Conservation (phyloP, 2,888 invertebrate species). For the Acleris literana region DNA sequence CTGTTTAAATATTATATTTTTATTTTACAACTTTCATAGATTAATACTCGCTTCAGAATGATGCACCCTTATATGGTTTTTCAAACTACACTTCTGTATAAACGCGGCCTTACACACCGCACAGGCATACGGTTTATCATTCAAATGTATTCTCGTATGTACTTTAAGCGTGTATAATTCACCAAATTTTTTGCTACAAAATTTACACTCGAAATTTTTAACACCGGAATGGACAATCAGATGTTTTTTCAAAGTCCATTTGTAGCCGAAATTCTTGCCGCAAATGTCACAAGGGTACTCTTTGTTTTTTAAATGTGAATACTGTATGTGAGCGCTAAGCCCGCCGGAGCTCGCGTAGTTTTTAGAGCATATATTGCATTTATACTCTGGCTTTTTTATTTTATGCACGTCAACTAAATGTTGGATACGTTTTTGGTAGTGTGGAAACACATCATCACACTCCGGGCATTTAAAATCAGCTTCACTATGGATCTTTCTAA, state of each 20-base stretch:
- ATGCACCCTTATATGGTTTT: slow-evolving; percentile 47
- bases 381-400: slow-evolving; percentile 41
- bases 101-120: slow-evolving; percentile 50
- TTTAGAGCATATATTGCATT: slow-evolving; percentile 40
- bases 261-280: slow-evolving; percentile 40
- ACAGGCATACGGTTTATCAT: slow-evolving; percentile 51
- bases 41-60: slow-evolving; percentile 29
- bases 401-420: slow-evolving; percentile 41
- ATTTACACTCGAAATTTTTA: slow-evolving; percentile 64
- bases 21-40: slow-evolving; percentile 8
- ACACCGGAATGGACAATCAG: slow-evolving; percentile 42
- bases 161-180: slow-evolving; percentile 48
- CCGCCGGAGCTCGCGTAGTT: slow-evolving; percentile 41
- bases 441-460: slow-evolving; percentile 39
- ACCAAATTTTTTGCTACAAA: slow-evolving; percentile 59
- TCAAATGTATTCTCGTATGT: slow-evolving; percentile 53
- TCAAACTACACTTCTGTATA: slow-evolving; percentile 55
- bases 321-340: slow-evolving; percentile 38
- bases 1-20: background rate
- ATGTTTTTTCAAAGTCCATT: slow-evolving; percentile 43
- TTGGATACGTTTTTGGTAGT: slow-evolving; percentile 40
- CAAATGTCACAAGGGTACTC: slow-evolving; percentile 41
- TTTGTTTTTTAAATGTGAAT: slow-evolving; percentile 39
- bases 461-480: slow-evolving; percentile 43
- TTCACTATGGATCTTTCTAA: slow-evolving; percentile 43